Conservation (phyloP, 2,888 invertebrate genomes). For the Atethmia centrago region DNA sequence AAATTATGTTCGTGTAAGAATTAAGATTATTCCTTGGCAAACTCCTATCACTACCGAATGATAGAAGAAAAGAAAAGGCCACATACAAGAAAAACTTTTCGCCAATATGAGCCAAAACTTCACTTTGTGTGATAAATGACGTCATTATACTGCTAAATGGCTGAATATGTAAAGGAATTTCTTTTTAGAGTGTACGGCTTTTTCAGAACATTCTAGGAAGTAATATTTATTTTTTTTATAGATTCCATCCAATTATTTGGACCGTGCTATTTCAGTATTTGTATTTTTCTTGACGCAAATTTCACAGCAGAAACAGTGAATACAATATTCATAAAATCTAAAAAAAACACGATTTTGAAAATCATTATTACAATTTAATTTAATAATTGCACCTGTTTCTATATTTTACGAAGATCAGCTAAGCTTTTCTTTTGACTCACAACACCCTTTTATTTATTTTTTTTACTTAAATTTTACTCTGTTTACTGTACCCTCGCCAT, state of each 20-base stretch:
- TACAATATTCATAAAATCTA: neutral
- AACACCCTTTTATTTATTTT: neutral
- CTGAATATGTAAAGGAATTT: constrained; percentile 27
- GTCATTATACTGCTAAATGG: constrained; percentile 66
- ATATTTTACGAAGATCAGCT: neutral
- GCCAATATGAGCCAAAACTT: constrained; percentile 70
- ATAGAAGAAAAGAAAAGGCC: constrained; percentile 45
- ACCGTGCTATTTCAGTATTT: neutral
- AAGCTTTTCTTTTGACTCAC: neutral
- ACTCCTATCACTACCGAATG: constrained; percentile 41
- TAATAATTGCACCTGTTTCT: neutral
- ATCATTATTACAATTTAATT: neutral
- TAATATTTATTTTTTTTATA: constrained; percentile 7
- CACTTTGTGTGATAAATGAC: constrained; percentile 67
- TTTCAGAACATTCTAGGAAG: constrained; percentile 9
- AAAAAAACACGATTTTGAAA: neutral
- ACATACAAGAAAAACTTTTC: constrained; percentile 68
- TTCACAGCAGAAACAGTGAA: neutral
- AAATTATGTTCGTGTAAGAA: constrained; percentile 20
- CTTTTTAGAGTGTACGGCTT: constrained; percentile 28
- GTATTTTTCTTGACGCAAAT: neutral
- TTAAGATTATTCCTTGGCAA: constrained; percentile 45
- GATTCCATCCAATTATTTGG: neutral
- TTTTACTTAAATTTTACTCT: neutral
- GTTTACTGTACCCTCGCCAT: neutral